A percentile compares a stretch with the other conserved stretches of the same genome.
Evolutionary conservation across 2,888 invertebrate species (phyloP).

Genomic region (Pantelozetes paolii): DNA sequence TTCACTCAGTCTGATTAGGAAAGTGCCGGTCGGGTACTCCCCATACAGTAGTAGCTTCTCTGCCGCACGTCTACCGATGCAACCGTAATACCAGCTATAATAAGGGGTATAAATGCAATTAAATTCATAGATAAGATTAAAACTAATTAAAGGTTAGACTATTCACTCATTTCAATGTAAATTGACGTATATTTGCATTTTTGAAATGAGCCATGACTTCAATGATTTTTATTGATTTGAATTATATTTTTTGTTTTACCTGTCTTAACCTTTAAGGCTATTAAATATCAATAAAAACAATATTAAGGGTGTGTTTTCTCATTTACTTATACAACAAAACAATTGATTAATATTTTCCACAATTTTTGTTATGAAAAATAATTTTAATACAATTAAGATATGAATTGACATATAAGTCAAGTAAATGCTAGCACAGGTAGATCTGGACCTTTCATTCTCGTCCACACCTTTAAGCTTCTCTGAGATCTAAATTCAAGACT

Average conservation of each 20-base stretch:
- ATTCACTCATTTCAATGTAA: too few species aligned
- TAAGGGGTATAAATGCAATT: neutral
- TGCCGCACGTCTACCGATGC: conserved; percentile 90
- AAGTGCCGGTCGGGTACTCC: conserved; percentile 84
- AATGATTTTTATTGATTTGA: neutral
- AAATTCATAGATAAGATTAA: neutral
- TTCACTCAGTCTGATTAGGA: conserved; percentile 89
- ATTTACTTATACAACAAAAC: too few species aligned
- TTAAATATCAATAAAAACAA: too few species aligned
- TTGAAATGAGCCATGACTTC: conserved; percentile 1
- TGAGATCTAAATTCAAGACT: too few species aligned
- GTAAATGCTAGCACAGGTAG: neutral
- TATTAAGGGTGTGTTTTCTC: neutral
- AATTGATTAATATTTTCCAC: too few species aligned
- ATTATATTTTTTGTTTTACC: neutral
- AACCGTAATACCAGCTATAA: conserved; percentile 91
- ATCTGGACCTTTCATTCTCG: too few species aligned
- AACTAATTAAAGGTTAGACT: too few species aligned
- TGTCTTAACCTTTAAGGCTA: too few species aligned
- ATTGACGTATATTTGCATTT: too few species aligned
- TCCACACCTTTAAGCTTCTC: too few species aligned
- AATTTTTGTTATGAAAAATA: too few species aligned
- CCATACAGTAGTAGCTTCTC: conserved; percentile 86
- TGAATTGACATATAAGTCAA: neutral
- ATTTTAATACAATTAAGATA: too few species aligned